A percentile compares a stretch with the other conserved stretches of the same genome.
Conservation (phyloP, 2,113 vertebrate genomes). For the Macquaria ambigua region DNA sequence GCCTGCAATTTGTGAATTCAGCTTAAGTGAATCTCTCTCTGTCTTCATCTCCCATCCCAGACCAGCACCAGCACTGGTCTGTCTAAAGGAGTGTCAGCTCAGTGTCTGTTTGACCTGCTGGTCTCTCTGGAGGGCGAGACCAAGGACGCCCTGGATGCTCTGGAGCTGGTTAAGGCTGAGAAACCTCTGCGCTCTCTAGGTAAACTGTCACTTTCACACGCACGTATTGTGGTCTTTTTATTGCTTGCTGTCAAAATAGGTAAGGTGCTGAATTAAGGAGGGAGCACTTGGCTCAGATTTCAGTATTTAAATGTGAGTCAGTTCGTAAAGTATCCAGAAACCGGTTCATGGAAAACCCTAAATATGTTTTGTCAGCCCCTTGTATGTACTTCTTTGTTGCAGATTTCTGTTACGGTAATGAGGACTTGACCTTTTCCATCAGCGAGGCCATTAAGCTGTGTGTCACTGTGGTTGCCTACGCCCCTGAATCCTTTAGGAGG, state of each 20-base stretch:
- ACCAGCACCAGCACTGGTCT: constrained; percentile 87
- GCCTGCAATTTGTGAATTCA: background rate
- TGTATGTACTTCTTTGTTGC: constrained; percentile 2
- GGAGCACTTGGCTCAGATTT: too few species aligned
- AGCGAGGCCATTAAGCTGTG: constrained; percentile 98
- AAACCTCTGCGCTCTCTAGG: constrained; percentile 97
- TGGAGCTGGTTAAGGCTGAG: constrained; percentile 97
- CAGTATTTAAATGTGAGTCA: too few species aligned
- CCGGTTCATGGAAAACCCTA: background rate
- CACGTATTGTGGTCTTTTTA: background rate
- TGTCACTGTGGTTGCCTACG: constrained; percentile 97
- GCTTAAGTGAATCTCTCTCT: background rate
- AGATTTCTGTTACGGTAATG: constrained; percentile 99
- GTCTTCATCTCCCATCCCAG: constrained; percentile 49
- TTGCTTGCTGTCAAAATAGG: too few species aligned
- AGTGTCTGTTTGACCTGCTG: constrained; percentile 97
- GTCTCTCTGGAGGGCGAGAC: constrained; percentile 96
- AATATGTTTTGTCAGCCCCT: background rate
- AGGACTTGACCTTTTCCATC: constrained; percentile 96
- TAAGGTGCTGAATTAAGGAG: too few species aligned
- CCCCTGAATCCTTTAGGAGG: constrained; percentile 98
- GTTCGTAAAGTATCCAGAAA: too few species aligned
- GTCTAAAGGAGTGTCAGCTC: constrained; percentile 95
- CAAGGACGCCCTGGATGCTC: constrained; percentile 91
- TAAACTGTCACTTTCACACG: constrained; percentile 70